These are phyloP conservation scores for Corynorhinus townsendii DNA, from an alignment of 2,113 vertebrate genomes.

Conservation along the genomic window DNA sequence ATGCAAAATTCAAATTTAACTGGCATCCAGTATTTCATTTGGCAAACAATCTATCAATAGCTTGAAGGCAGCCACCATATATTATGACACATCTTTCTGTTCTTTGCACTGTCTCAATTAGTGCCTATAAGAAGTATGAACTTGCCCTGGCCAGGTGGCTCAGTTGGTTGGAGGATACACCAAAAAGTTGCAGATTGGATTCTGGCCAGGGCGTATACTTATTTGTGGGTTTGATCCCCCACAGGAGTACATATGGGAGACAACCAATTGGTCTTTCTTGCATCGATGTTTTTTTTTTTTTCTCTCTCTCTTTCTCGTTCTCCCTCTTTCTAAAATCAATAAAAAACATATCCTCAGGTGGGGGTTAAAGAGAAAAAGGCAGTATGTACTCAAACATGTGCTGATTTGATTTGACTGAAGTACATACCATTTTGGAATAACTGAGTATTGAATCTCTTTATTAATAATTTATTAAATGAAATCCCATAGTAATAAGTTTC, in stretches of 20 bases:
- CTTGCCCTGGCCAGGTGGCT: background rate
- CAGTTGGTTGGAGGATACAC: background rate
- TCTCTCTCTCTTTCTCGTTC: background rate
- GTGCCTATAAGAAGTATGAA: background rate
- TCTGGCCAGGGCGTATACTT: background rate
- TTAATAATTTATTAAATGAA: slow-evolving; percentile 37
- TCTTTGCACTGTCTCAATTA: background rate
- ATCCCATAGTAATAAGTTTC: background rate
- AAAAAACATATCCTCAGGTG: background rate
- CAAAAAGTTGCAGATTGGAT: background rate
- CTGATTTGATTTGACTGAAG: slow-evolving; percentile 17
- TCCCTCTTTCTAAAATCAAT: background rate
- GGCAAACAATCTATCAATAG: background rate
- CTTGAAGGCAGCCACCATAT: background rate
- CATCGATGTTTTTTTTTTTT: background rate
- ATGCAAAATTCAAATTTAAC: slow-evolving; percentile 28
- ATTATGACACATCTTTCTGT: background rate
- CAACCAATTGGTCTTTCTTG: background rate
- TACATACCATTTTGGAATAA: background rate
- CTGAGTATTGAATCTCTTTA: background rate
- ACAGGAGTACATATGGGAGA: background rate
- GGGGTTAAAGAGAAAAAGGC: background rate
- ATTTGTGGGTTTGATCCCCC: background rate
- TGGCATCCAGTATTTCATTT: background rate
- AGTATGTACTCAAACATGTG: background rate